Evolutionary conservation across 2,113 vertebrate species (phyloP), one percentile per base, ranked within the genome.

Genomic region (Spea bombifrons): DNA sequence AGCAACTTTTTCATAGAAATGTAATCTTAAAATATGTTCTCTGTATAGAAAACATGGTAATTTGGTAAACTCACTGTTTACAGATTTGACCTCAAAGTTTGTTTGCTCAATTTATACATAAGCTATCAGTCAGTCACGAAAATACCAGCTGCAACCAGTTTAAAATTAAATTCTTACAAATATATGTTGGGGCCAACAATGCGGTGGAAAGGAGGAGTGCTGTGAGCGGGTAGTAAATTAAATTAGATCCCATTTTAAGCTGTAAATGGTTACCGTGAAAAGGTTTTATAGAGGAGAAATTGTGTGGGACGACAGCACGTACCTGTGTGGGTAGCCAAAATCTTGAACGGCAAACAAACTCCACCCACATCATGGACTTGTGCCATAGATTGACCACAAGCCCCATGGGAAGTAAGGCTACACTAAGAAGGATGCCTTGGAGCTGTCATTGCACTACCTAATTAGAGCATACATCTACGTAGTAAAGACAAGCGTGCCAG

Each of bases 121-220:
- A 77, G 49, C 75, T 77, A 70, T 77, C 75, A 65, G 61, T 64
- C 59, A 46, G 0, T 48, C 48, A 55, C 84, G 84, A 74, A 86
- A 86, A 89, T 86, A 87, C 83, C 83, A 74, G 88, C 82, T 84
- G 76, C 2, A 16, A 87, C 76, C 65, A 91, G 85, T 88, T 92
- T 89, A 87, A 91, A 93, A 91, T 89, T 87, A 90, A 90, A 90
- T 78, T 87, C 89, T 86, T 85, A 88, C 88, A 90, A 93, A 92
- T 91, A 91, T 63, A 69, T 45, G 0, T 61, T 78, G 16, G 16
- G 86, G 90, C 88, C 90, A 93, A 85, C 71, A 86, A 82, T 87
- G 85, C 50, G 82, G 82, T 90, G 87, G 86, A 83, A 89, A 88
- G 90, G 70, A 83, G 78, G 83, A 88, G 85, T 9, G 44, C 82